Conservation (phyloP, 2,797 vertebrate species). For the Lagodon rhomboides region DNA sequence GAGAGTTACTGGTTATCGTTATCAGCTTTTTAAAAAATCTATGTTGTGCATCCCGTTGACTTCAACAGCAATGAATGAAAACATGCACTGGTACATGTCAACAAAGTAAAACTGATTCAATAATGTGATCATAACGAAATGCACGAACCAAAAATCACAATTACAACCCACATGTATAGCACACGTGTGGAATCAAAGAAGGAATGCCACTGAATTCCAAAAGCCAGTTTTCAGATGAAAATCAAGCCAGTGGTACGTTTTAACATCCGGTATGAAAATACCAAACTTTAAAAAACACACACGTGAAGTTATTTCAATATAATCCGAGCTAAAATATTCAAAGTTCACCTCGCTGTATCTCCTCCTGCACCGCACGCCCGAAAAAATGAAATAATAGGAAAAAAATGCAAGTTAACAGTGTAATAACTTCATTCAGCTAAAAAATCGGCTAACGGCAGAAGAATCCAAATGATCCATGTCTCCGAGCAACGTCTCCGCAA, state of each 20-base stretch:
- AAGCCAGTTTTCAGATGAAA: neutral
- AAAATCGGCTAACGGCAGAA: rapidly evolving
- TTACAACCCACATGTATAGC: slow-evolving; percentile 1
- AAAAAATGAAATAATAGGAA: neutral
- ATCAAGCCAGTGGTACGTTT: neutral
- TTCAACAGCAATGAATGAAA: neutral
- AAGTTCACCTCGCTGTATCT: neutral
- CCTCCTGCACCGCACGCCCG: neutral
- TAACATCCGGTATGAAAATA: neutral
- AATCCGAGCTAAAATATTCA: neutral
- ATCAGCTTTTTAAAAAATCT: no score
- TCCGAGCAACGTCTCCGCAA: neutral
- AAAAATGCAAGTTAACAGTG: neutral
- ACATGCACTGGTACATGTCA: no score
- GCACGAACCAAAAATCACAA: neutral
- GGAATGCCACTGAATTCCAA: neutral
- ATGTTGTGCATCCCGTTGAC: no score
- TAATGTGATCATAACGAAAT: neutral
- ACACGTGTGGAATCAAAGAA: slow-evolving; percentile 18
- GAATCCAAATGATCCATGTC: neutral
- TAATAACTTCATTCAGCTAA: neutral
- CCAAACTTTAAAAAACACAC: neutral
- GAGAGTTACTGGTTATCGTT: no score
- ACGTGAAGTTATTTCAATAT: neutral
- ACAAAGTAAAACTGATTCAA: neutral